Conservation (phyloP, 2,113 vertebrate genomes). For the Ahaetulla prasina region DNA sequence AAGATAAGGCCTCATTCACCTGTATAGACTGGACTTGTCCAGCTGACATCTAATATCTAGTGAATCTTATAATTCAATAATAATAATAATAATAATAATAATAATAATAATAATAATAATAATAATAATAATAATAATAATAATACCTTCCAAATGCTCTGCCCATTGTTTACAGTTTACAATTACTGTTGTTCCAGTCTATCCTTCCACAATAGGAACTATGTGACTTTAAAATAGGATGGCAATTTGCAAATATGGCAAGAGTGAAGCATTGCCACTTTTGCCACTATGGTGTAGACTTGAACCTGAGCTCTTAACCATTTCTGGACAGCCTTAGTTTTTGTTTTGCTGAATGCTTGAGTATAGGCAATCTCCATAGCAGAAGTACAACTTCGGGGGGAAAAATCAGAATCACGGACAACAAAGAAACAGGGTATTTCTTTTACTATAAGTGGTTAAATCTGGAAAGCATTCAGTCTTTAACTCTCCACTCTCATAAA, state of each 20-base stretch:
- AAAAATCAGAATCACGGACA: neutral
- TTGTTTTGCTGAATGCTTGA: neutral
- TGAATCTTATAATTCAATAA: neutral
- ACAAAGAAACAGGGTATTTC: too few relatives aligned
- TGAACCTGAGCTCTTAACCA: neutral
- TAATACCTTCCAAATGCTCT: neutral
- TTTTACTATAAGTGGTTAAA: neutral
- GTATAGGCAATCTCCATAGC: neutral
- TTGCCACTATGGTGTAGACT: neutral
- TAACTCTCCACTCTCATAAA: neutral
- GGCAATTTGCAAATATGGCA: too few relatives aligned
- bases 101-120: too few relatives aligned
- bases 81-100: too few relatives aligned
- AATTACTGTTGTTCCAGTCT: neutral
- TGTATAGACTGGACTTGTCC: too few relatives aligned
- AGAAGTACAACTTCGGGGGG: neutral
- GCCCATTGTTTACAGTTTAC: neutral
- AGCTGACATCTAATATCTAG: too few relatives aligned
- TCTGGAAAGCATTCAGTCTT: neutral
- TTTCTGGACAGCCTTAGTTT: neutral
- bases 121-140: too few relatives aligned
- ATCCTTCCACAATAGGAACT: neutral
- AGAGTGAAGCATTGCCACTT: too few relatives aligned
- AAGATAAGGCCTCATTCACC: too few relatives aligned
- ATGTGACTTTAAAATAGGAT: too few relatives aligned